Base-by-base conservation (phyloP, 2,113 vertebrate genomes). In the Entosphenus tridentatus region DNA sequence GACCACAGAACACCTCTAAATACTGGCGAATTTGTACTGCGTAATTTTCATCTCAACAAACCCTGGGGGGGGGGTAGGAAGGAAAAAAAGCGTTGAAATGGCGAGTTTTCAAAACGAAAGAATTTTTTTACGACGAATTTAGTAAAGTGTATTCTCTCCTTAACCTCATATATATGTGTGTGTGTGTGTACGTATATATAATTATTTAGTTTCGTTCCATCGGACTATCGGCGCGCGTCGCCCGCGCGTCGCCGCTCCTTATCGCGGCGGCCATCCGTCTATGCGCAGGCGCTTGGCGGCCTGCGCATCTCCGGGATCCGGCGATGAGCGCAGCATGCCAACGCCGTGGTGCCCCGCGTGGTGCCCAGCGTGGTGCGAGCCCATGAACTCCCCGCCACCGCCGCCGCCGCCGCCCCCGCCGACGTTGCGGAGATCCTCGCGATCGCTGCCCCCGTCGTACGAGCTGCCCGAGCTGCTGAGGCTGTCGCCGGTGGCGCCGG, bases 401-500 rank as follows among this genome's bases (percentile, higher is more conserved):
- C 78, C 71, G 87, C 82, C 8, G 80, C 74, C 8, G 79, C 77
- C 57, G 86, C 79, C 65, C 77, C 80, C 73, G 72, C 85, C 92
- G 73, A 88, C 86, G 3, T 75, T 77, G 55, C 82, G 82, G 18
- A 78, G 75, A 3, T 95, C 90, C 3, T 96, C 91, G 71, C 88
- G 81, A 77, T 95, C 89, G n/a, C 81, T 83, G 59, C 87, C 85
- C 39, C 39, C 39, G 8, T 95, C 90, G 16, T 88, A 95, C 57
- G 90, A 84, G 77, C 88, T 87, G 72, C 86, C 83, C 39, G 85
- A 88, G 81, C 88, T 93, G 82, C 88, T 90, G 77, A 95, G 89
- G 80, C 86, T 84, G 74, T 95, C 85, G 0, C 85, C 86, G 39
- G 39, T 39, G 39, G 39, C 39, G 39, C 39, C 39, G 39, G 39